These are phyloP conservation scores for Drosophila merina DNA, from an alignment of 2,888 invertebrate species.

Conservation along the genomic window DNA sequence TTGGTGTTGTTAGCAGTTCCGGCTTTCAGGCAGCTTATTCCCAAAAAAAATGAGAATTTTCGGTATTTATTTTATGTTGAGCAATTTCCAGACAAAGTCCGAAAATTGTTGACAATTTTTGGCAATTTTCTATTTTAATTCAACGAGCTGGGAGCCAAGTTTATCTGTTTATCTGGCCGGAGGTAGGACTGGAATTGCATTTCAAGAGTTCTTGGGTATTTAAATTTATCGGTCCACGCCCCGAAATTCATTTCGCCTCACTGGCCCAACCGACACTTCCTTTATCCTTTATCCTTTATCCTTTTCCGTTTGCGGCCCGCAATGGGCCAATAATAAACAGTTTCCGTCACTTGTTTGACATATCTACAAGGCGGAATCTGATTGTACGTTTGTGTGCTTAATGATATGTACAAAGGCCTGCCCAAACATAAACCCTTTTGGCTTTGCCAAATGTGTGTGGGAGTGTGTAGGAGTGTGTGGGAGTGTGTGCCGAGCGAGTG, in stretches of 20 bases:
- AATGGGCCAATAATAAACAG: constrained; percentile 77
- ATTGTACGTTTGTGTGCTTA: constrained; percentile 58
- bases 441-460: constrained; percentile 1
- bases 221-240: constrained; percentile 29
- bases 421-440: constrained; percentile 70
- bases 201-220: neutral
- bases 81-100: constrained; percentile 10
- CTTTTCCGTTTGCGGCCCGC: constrained; percentile 63
- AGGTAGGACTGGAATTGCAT: constrained; percentile 14
- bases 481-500: constrained; percentile 30
- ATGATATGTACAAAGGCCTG: constrained; percentile 72
- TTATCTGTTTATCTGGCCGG: constrained; percentile 27
- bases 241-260: constrained; percentile 25
- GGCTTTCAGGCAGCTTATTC: constrained; percentile 26
- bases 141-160: constrained; percentile 21
- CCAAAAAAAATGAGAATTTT: constrained; percentile 25
- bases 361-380: constrained; percentile 66
- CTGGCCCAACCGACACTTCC: constrained; percentile 65
- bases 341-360: constrained; percentile 77
- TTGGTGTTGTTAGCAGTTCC: constrained; percentile 42
- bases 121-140: constrained; percentile 33
- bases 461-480: constrained; percentile 13
- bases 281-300: constrained; percentile 76
- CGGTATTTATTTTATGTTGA: constrained; percentile 38
- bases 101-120: constrained; percentile 29